Conservation (phyloP, 2,113 vertebrate species). For the Embiotoca jacksoni region DNA sequence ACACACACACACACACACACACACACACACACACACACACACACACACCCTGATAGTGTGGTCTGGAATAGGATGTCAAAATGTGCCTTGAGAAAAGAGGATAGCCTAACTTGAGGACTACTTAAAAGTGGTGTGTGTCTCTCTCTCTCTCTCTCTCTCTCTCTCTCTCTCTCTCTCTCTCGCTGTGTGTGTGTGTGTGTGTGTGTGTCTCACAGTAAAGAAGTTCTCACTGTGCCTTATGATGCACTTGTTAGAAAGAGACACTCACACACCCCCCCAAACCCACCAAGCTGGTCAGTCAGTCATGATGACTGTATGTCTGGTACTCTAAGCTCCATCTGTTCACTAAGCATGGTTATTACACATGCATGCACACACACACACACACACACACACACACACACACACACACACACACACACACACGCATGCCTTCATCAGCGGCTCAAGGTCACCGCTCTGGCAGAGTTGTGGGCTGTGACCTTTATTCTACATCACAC, state of each 20-base stretch:
- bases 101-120: conserved; percentile 48
- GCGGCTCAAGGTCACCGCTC: conserved; percentile 80
- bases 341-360: conserved; percentile 83
- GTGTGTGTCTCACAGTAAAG: conserved; percentile 18
- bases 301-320: conserved; percentile 82
- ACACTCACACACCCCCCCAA: conserved; percentile 13
- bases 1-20: neutral
- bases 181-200: neutral
- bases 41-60: conserved; percentile 30
- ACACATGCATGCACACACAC: conserved; percentile 58
- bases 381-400: no score
- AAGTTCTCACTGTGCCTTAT: conserved; percentile 50
- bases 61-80: conserved; percentile 55
- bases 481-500: conserved; percentile 80
- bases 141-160: neutral
- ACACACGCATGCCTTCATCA: conserved; percentile 53
- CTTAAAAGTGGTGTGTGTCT: neutral
- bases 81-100: conserved; percentile 65
- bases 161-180: no score
- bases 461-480: conserved; percentile 70
- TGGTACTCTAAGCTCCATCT: conserved; percentile 81
- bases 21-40: conserved; percentile 22
- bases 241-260: conserved; percentile 76
- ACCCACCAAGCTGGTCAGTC: conserved; percentile 66
- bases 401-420: conserved; percentile 58